Percentiles rank a stretch among this genome's conserved stretches.
Evolutionary conservation across 2,797 vertebrate species (phyloP).

Genomic region (Xenops minutus): DNA sequence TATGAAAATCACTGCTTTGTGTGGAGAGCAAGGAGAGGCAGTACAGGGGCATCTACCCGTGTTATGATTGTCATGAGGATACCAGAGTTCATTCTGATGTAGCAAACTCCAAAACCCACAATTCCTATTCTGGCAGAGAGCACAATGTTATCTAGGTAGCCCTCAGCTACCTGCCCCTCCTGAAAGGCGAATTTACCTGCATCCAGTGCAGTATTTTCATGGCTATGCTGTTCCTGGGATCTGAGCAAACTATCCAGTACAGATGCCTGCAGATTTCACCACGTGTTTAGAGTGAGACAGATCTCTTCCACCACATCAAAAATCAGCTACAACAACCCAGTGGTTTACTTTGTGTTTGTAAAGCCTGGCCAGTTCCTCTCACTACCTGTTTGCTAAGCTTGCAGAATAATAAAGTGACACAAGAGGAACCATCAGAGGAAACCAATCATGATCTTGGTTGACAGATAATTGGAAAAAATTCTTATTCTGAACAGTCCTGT

Average conservation of each 20-base stretch:
- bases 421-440: neutral
- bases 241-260: neutral
- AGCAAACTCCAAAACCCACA: neutral
- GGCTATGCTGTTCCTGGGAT: neutral
- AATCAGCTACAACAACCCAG: neutral
- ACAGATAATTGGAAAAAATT: neutral
- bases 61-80: neutral
- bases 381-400: neutral
- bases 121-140: neutral
- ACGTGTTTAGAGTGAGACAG: neutral
- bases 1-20: neutral
- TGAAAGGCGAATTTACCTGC: neutral
- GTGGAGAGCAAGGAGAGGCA: neutral
- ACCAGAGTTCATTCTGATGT: neutral
- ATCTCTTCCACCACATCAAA: neutral
- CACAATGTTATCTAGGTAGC: neutral
- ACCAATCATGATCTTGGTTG: neutral
- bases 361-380: neutral
- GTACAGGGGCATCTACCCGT: neutral
- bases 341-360: neutral
- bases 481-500: neutral
- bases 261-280: neutral
- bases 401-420: neutral
- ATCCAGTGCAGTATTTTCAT: neutral
- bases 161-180: neutral